Conservation (phyloP, 2,888 invertebrate genomes). For the Rhimphoctona megacephalus region DNA sequence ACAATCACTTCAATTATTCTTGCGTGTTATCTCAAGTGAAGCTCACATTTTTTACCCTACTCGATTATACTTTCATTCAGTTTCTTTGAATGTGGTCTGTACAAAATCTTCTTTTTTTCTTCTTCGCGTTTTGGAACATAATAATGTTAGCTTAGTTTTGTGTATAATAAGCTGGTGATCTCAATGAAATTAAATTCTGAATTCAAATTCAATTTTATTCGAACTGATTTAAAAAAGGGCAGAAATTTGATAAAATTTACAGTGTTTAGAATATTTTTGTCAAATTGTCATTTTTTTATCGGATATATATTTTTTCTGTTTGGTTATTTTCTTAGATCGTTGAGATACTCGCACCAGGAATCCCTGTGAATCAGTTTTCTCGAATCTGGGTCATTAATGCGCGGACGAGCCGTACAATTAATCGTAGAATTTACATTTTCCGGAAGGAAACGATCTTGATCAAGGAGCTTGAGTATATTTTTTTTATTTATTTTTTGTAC, state of each 20-base stretch:
- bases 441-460: constrained; percentile 51
- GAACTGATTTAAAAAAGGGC: not conserved
- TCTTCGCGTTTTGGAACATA: not conserved
- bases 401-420: constrained; percentile 41
- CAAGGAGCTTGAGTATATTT: constrained; percentile 11
- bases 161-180: not conserved
- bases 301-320: too few species aligned
- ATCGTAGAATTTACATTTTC: constrained; percentile 48
- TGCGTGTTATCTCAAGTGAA: constrained; percentile 13
- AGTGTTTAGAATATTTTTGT: not conserved
- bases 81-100: constrained; percentile 18
- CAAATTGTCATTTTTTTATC: not conserved
- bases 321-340: too few species aligned
- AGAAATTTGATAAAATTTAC: too few species aligned
- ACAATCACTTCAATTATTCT: constrained; percentile 36
- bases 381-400: constrained; percentile 43
- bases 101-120: constrained; percentile 5
- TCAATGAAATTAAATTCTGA: not conserved
- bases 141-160: not conserved
- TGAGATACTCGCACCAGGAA: not conserved
- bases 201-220: not conserved
- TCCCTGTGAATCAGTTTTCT: constrained; percentile 4
- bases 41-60: not conserved
- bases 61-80: not conserved
- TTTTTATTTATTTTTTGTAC: constrained; percentile 26